A percentile compares a stretch with the other conserved stretches of the same genome.
Evolutionary conservation across 1,140 invertebrate species (phyloP).

Genomic region (Euglossa dilemma): DNA sequence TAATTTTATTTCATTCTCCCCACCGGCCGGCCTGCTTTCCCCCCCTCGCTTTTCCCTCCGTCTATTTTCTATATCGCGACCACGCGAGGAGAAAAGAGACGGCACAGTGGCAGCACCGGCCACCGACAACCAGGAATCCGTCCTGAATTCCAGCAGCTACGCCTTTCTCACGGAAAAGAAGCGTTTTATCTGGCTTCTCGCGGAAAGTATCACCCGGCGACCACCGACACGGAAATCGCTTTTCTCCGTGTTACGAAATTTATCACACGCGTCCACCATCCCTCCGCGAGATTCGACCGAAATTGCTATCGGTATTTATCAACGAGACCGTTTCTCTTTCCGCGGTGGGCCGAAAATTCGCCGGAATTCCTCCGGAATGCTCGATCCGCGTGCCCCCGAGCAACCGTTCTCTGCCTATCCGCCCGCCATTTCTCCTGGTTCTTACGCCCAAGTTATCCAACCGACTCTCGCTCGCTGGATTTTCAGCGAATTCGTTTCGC

Average conservation of each 20-base stretch:
- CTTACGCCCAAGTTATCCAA: background rate
- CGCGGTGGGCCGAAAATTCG: background rate
- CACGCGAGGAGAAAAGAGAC: background rate
- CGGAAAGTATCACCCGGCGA: constrained; percentile 44
- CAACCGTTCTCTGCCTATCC: too few species aligned
- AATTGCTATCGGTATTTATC: constrained; percentile 44
- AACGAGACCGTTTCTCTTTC: constrained; percentile 10
- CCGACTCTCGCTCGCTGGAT: background rate
- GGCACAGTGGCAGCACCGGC: background rate
- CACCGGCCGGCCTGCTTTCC: too few species aligned
- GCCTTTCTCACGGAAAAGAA: constrained; percentile 50
- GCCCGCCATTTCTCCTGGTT: background rate
- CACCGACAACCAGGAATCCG: constrained; percentile 41
- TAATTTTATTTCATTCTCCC: background rate
- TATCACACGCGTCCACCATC: constrained; percentile 41
- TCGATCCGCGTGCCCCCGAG: background rate
- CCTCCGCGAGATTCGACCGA: background rate
- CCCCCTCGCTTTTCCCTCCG: too few species aligned
- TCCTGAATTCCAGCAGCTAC: constrained; percentile 52
- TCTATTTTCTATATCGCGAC: constrained; percentile 13
- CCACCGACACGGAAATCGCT: constrained; percentile 50
- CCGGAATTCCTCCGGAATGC: background rate
- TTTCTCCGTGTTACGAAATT: constrained; percentile 35
- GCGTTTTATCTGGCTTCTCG: constrained; percentile 49
- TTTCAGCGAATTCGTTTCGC: background rate